Conservation (phyloP, 2,888 invertebrate species). For the Siphlonurus alternatus region DNA sequence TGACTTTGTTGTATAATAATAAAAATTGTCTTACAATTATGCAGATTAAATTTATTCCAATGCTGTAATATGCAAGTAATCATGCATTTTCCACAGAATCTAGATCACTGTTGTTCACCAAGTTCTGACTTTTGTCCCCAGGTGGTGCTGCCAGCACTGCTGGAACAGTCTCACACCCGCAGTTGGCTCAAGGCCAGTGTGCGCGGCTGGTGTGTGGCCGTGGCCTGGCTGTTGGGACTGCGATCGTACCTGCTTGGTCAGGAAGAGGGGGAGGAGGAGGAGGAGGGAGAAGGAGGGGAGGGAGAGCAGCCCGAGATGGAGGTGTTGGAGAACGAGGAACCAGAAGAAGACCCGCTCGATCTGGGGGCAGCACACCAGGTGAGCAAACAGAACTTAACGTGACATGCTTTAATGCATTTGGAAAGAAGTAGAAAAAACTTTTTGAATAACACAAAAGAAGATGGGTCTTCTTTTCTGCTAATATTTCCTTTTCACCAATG, state of each 20-base stretch:
- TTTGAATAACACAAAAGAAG: too few relatives aligned
- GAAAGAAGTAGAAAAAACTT: too few relatives aligned
- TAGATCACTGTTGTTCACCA: background rate
- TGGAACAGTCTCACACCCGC: constrained; percentile 92
- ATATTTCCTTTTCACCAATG: too few relatives aligned
- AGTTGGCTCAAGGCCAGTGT: constrained; percentile 86
- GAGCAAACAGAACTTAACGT: too few relatives aligned
- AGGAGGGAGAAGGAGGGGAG: constrained; percentile 11
- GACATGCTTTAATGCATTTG: background rate
- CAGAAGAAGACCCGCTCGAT: constrained; percentile 20
- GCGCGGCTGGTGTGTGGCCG: constrained; percentile 67
- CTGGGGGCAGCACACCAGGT: constrained; percentile 67
- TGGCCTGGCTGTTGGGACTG: constrained; percentile 70
- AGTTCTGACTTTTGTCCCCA: constrained; percentile 18
- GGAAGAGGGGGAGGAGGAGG: constrained; percentile 9
- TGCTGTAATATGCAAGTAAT: too few relatives aligned
- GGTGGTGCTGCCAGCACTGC: constrained; percentile 86
- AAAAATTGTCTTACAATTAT: too few relatives aligned
- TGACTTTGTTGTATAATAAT: too few relatives aligned
- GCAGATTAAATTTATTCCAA: too few relatives aligned
- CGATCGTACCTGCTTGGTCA: constrained; percentile 81
- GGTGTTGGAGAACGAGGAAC: background rate
- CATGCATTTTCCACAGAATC: too few relatives aligned
- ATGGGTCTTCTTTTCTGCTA: too few relatives aligned
- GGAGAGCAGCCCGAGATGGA: constrained; percentile 21